Evolutionary conservation across 1,140 invertebrate species (phyloP), one percentile per base, ranked within the genome.

Genomic region (Fragariocoptes setiger): DNA sequence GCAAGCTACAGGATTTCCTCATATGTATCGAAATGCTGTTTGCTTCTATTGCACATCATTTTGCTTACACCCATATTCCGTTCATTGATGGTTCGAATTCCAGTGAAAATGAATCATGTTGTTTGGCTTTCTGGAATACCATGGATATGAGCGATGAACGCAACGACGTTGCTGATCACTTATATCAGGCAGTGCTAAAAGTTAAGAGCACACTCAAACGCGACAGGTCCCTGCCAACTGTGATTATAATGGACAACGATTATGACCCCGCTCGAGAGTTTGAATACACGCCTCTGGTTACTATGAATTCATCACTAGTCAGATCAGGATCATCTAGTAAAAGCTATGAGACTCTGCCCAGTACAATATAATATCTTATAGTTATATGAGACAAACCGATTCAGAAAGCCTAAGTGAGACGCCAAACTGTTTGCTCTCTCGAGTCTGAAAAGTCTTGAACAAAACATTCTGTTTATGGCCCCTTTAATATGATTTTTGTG

Each of bases 21-120:
- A 85, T 94, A 43, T 94, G 85, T 52, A 82, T 92, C 51, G 85
- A 94, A 61, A 94, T 94, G 85, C 88, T 90, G 54, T 54, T 92
- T 47, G 85, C 85, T 8, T 77, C 83, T 0, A 69, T 90, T 13
- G 83, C 79, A 2, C 85, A 92, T 61, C 78, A 85, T 53, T 90
- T 77, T 57, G 80, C 78, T 46, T 94, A 92, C 55, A 80, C 80
- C 19, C 75, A 86, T 56, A 71, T 74, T 55, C 75, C 77, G 12
- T 94, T 74, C 54, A 62, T 74, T 16, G 63, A 66, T 37, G 53
- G 58, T 36, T 54, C 62, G 44, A 59, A 58, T 8, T n/a, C 8
- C 8, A n/a, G n/a, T 39, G 58, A 56, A 47, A 49, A 56, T 40
- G 59, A 64, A 35, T 59, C 63, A 3, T 66, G 65, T 54, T 70